phyloP scores from a whole-genome alignment of 2,888 invertebrate genomes.

The Coenonympha glycerion region DNA sequence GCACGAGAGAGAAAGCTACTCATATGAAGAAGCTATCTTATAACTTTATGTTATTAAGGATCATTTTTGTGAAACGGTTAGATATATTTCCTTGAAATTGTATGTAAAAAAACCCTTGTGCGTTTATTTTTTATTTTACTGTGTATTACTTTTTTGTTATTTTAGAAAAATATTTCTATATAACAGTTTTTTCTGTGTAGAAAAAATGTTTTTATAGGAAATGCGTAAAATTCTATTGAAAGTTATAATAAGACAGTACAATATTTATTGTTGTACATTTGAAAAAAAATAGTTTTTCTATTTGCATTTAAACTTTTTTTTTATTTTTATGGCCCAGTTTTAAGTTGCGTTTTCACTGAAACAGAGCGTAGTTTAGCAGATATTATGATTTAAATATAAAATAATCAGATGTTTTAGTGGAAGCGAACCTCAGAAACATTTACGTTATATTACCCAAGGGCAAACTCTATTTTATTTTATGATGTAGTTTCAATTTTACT shows the following conservation, averaged over 20 bases:
- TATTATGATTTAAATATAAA: no score
- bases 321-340: no score
- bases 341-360: no score
- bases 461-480: neutral
- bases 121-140: neutral
- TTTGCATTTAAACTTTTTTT: no score
- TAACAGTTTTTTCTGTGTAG: neutral
- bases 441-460: neutral
- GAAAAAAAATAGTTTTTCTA: no score
- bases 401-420: no score
- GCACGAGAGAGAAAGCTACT: no score
- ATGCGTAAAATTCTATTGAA: neutral
- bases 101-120: neutral
- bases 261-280: no score
- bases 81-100: neutral
- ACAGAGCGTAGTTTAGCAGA: no score
- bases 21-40: no score
- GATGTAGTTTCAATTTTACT: neutral
- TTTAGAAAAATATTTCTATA: neutral
- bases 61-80: neutral
- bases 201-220: slow-evolving; percentile 1
- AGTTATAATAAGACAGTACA: no score
- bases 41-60: neutral
- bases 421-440: no score
- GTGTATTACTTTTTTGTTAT: neutral